Evolutionary conservation across 2,888 invertebrate species (phyloP), one percentile per base, ranked within the genome.

Genomic region (Chesias legatella): DNA sequence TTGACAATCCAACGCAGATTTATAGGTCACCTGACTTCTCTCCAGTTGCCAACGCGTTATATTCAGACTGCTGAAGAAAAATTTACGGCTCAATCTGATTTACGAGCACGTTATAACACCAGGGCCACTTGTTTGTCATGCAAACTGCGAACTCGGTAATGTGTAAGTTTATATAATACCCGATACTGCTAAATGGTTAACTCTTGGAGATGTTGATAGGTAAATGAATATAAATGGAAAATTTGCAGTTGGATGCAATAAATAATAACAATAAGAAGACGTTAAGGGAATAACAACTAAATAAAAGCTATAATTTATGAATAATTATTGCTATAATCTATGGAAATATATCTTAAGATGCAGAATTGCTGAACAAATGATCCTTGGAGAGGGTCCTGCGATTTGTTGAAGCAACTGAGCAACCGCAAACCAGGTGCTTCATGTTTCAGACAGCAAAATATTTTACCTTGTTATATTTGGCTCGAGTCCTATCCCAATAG

Each of bases 21-120:
- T 73, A 78, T 71, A 30, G 57, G 53, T 68, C 79, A 77, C 64
- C 67, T 77, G 79, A 71, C 66, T 67, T 27, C 42, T 61, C 52
- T 69, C 66, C 68, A 71, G 73, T 62, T 79, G 80, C 79, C 80
- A 80, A 79, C 58, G 50, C 45, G 48, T 48, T 57, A 58, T 58
- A 58, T 60, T 55, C 44, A 45, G 53, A 52, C 34, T 36, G 33
- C 35, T 58, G 51, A 63, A 66, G 64, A 73, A 73, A 72, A 71
- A 69, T 69, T 64, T 68, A 73, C 58, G 58, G 53, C 56, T 46
- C 42, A 17, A 56, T 57, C 50, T 67, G 68, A 77, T 74, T 78
- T 76, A 78, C 51, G 56, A 43, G 46, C 38, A 50, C 46, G 38
- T n/a, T 64, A 68, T 64, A 71, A 73, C 13, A 73, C 53, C 41